phyloP scores from a whole-genome alignment of 2,113 vertebrate species.

The Vireo altiloquus region DNA sequence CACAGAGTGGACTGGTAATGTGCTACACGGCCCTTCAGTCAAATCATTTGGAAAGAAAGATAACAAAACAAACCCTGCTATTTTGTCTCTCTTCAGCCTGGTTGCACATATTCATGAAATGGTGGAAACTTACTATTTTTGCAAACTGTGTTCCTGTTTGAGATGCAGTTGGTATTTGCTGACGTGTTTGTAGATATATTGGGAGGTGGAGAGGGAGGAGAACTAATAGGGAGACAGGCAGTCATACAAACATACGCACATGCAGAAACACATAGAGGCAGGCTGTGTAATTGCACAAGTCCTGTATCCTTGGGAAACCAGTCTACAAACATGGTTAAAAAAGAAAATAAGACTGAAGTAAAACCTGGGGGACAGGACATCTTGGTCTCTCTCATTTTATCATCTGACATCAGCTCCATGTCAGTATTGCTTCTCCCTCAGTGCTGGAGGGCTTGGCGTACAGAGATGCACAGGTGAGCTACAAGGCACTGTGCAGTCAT shows the following conservation, averaged over 20 bases:
- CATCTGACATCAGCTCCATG: neutral
- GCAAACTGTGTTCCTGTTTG: slow-evolving; percentile 27
- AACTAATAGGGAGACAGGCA: slow-evolving; percentile 9
- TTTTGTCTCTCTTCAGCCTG: slow-evolving; percentile 1
- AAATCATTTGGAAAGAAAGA: neutral
- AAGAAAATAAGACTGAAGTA: neutral
- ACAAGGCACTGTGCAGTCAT: neutral
- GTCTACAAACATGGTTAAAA: neutral
- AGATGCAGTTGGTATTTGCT: slow-evolving; percentile 46
- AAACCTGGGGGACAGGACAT: neutral
- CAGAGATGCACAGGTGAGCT: neutral
- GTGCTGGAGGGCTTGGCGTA: neutral
- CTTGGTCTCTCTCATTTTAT: neutral
- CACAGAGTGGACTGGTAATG: neutral
- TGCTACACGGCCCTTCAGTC: neutral
- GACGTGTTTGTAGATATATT: slow-evolving; percentile 32
- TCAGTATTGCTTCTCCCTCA: neutral
- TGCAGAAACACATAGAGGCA: slow-evolving; percentile 14
- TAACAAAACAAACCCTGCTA: slow-evolving; percentile 11
- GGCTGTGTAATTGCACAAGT: slow-evolving; percentile 25
- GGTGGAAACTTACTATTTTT: slow-evolving; percentile 50
- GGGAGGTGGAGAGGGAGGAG: slow-evolving; percentile 26
- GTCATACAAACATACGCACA: neutral
- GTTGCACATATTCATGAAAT: slow-evolving; percentile 1
- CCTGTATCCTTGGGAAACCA: slow-evolving; percentile 31